Base-by-base conservation (phyloP, 2,113 vertebrate species). In the Psettodes erumei region DNA sequence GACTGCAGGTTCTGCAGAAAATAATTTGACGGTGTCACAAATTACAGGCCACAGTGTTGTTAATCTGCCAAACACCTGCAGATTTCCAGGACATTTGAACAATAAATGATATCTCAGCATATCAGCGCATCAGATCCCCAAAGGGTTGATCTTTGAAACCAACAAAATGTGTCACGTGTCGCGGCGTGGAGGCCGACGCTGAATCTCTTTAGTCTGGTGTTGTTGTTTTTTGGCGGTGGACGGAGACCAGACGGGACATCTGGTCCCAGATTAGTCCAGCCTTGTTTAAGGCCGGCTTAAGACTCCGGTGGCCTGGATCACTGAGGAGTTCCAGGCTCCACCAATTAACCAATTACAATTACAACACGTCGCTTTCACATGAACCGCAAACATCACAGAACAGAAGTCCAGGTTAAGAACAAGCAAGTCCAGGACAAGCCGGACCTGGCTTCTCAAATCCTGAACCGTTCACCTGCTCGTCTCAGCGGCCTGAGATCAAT, bases 231-330 rank as follows among this genome's bases (percentile, higher is more conserved):
- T 18, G 13, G 53, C 25, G 62, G 74, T 70, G 77, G 59, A 81
- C 79, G 66, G 79, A 87, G 80, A 90, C 82, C 86, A 90, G 91
- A 92, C 89, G 25, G 84, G 89, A 90, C 93, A 93, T 92, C 89
- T 91, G 91, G 67, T 82, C 89, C 82, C 76, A 84, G 91, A 92
- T 93, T 92, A 93, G 89, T 75, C 88, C 76, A 60, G 88, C 70
- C 78, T n/a, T 89, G 89, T 91, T 90, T 91, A 87, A 93, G 83
- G 87, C 83, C 66, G 83, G 89, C 81, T 93, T 92, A 89, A 90
- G 88, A 87, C 82, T 88, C 87, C 56, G 86, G 75, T 91, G 89
- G 89, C 86, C 89, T 90, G 86, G 79, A 88, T 88, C 84, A 81
- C n/a, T 71, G 88, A 91, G 62, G 80, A 78, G 43, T 77, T 91